A percentile compares a stretch with the other conserved stretches of the same genome.
phyloP scores from a whole-genome alignment of 2,888 invertebrate genomes.

The Meiosimyza decipiens region DNA sequence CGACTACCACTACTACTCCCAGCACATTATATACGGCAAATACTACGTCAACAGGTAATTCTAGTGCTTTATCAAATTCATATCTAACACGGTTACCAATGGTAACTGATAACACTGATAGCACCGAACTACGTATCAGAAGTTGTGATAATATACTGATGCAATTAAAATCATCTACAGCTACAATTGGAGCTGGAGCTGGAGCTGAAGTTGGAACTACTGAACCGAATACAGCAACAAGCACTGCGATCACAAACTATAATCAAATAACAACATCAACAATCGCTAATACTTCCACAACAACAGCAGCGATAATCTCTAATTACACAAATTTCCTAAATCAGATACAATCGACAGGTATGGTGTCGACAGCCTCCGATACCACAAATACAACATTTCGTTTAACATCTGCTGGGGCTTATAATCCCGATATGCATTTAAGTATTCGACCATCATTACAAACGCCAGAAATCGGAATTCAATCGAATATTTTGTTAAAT shows the following conservation, averaged over 20 bases:
- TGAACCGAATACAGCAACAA: not conserved
- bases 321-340: too few species aligned
- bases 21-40: slow-evolving; percentile 29
- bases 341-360: too few species aligned
- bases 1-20: slow-evolving; percentile 37
- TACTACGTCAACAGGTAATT: slow-evolving; percentile 44
- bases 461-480: slow-evolving; percentile 44
- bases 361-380: not conserved
- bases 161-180: slow-evolving; percentile 46
- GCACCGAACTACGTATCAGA: slow-evolving; percentile 46
- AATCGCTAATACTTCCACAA: slow-evolving; percentile 40
- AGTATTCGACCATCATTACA: slow-evolving; percentile 54
- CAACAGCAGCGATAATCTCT: slow-evolving; percentile 39
- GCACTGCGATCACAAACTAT: slow-evolving; percentile 1
- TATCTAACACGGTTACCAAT: slow-evolving; percentile 46
- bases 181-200: slow-evolving; percentile 30
- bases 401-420: slow-evolving; percentile 51
- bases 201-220: slow-evolving; percentile 26
- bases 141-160: slow-evolving; percentile 56
- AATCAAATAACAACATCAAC: slow-evolving; percentile 27
- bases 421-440: slow-evolving; percentile 56
- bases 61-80: slow-evolving; percentile 24
- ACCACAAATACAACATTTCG: slow-evolving; percentile 15
- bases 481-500: slow-evolving; percentile 15
- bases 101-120: slow-evolving; percentile 19